phyloP scores from a whole-genome alignment of 2,797 vertebrate genomes.

The Coendou prehensilis region DNA sequence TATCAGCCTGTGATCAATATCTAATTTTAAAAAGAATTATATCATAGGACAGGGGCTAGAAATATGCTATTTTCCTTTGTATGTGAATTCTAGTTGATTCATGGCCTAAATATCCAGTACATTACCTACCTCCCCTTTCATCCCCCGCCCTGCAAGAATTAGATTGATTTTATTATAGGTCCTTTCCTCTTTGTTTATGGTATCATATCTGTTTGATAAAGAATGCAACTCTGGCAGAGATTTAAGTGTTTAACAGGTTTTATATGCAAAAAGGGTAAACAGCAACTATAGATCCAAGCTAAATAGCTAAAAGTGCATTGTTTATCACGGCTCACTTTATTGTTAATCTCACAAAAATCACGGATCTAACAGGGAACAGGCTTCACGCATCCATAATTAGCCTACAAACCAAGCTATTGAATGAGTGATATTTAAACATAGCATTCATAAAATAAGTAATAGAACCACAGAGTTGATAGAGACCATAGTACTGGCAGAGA shows the following conservation, averaged over 20 bases:
- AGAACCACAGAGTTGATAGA: constrained; percentile 73
- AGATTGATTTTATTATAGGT: constrained; percentile 83
- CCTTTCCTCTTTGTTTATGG: constrained; percentile 64
- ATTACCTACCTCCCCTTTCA: neutral
- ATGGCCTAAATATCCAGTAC: constrained; percentile 52
- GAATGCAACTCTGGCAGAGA: constrained; percentile 64
- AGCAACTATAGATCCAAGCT: constrained; percentile 48
- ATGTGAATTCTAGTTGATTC: constrained; percentile 76
- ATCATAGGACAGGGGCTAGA: constrained; percentile 20
- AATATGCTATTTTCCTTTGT: constrained; percentile 58
- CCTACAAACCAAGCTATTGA: constrained; percentile 50
- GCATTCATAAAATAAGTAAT: constrained; percentile 73
- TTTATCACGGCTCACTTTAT: constrained; percentile 70
- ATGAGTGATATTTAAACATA: constrained; percentile 65
- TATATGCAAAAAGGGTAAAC: constrained; percentile 61
- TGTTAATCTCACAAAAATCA: constrained; percentile 55
- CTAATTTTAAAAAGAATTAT: constrained; percentile 68
- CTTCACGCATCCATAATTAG: constrained; percentile 62
- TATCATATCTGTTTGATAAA: constrained; percentile 56
- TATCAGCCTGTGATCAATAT: constrained; percentile 64
- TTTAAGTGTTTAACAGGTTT: constrained; percentile 65
- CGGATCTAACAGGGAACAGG: constrained; percentile 57
- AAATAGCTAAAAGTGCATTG: constrained; percentile 58
- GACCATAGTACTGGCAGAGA: constrained; percentile 59
- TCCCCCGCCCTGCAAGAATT: neutral